Evolutionary conservation across 1,140 invertebrate species (phyloP).

Genomic region (Oryzaephilus surinamensis): DNA sequence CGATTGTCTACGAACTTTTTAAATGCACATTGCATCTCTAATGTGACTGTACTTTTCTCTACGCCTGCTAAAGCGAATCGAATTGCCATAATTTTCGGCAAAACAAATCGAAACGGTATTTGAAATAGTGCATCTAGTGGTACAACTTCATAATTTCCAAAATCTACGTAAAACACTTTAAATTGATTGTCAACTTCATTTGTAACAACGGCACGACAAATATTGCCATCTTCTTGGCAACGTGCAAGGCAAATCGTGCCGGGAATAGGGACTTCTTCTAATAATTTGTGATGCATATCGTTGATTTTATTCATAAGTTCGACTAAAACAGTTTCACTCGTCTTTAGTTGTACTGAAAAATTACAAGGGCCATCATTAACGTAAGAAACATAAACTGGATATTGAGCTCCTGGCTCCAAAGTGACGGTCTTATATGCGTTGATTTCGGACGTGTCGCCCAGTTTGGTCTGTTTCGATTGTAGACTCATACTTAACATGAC

Average conservation of each 20-base stretch:
- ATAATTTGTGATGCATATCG: conserved; percentile 40
- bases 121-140: conserved; percentile 57
- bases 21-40: conserved; percentile 58
- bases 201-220: conserved; percentile 63
- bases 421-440: conserved; percentile 19
- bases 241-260: conserved; percentile 61
- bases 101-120: conserved; percentile 56
- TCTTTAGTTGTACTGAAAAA: conserved; percentile 60
- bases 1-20: conserved; percentile 51
- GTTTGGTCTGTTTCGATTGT: neutral
- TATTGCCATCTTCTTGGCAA: conserved; percentile 49
- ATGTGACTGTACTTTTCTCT: conserved; percentile 50
- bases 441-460: neutral
- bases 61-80: conserved; percentile 58
- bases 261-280: conserved; percentile 51
- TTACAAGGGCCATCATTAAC: conserved; percentile 63
- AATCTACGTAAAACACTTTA: conserved; percentile 64
- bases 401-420: conserved; percentile 38
- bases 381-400: conserved; percentile 59
- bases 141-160: conserved; percentile 60
- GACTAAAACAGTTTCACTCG: conserved; percentile 44
- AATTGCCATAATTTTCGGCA: conserved; percentile 59
- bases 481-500: conserved; percentile 20
- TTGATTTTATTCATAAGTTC: conserved; percentile 59
- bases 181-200: conserved; percentile 44